Base-by-base conservation (phyloP, 35 echinoderm and acorn worm species). In the Anneissia japonica region DNA sequence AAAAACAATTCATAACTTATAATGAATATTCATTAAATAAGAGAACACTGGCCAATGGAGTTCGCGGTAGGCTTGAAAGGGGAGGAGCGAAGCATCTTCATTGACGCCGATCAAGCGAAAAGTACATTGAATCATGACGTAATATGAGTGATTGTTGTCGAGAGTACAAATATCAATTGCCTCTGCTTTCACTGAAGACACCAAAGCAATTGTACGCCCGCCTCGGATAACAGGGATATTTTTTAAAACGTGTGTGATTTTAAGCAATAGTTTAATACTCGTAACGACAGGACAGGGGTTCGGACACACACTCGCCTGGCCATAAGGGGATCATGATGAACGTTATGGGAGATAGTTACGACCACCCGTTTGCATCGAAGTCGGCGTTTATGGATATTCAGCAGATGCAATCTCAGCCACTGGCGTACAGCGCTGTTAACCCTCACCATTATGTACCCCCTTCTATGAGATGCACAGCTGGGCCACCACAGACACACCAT, bases 311-410 rank as follows among this genome's bases (percentile, higher is more conserved):
- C 4, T 45, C 40, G 16, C 40, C 40, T 7, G 5, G 16, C 40
- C 40, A 45, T 64, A 9, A 26, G 51, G 21, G 11, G 10, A 64
- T 26, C 7, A 64, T 64, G 51, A 64, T 64, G 51, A 64, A 64
- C 51, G 26, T 64, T 23, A 64, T 64, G 51, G 51, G 9, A 64
- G 51, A 64, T 26, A 64, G 51, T 26, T 64, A 64, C 51, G 51
- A 64, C 2, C 51, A 64, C 26, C 21, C 51, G 21, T 64, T 64
- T 64, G 11, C 10, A 3, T 23, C 79, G 0, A 81, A 81, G 23
- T 81, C 79, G 21, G 79, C 79, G 32, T 81, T 81, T 30, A 81
- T 81, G 79, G 79, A 81, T 39, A 81, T 81, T 39, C 79, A 81
- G 40, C 79, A 81, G 37, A 81, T 81, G 79, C 79, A 81, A 39